Base-by-base conservation (phyloP, 2,797 vertebrate species). In the Brachymystax lenok region DNA sequence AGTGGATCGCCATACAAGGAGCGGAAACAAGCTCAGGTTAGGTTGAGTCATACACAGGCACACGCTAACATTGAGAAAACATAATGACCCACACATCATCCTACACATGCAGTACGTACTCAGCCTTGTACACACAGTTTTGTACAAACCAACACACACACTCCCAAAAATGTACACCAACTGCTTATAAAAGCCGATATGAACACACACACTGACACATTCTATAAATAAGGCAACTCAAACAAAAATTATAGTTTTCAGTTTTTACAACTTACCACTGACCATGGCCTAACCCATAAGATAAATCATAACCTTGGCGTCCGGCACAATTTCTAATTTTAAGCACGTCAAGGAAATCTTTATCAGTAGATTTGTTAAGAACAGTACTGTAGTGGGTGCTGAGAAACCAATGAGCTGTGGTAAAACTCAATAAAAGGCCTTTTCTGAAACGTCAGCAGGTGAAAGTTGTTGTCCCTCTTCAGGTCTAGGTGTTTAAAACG, bases 1-100 rank as follows among this genome's bases (percentile, higher is more conserved):
- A 80, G 88, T 86, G 77, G 6, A 89, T 93, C 88, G 82, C 93
- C 94, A 94, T 95, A 94, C 88, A 95, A 92, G 94, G 94, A 94
- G 90, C 86, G 92, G 94, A 95, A 95, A 95, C 83, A 89, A 79
- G 79, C 50, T 73, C 88, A 90, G 87, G 89, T 93, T 91, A 82
- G 70, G 85, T 84, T 89, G 91, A 93, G 86, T 91, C 93, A 91
- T 85, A 87, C 85, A 67, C 77, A 69, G 19, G 69, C 51, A 75
- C 74, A 64, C 77, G 78, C 35, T 35, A 30, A 46, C 10, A 46
- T 46, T 46, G 16, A 19, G 56, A 21, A 59, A 59, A 59, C 56
- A 59, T 21, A 59, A 59, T n/a, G 21, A 79, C 75, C 68, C 76
- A 74, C n/a, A 67, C 73, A 72, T 24, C 28, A 66, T 64, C 50